Evolutionary conservation across 2,888 invertebrate species (phyloP).

Genomic region (Stegana nigrithorax): DNA sequence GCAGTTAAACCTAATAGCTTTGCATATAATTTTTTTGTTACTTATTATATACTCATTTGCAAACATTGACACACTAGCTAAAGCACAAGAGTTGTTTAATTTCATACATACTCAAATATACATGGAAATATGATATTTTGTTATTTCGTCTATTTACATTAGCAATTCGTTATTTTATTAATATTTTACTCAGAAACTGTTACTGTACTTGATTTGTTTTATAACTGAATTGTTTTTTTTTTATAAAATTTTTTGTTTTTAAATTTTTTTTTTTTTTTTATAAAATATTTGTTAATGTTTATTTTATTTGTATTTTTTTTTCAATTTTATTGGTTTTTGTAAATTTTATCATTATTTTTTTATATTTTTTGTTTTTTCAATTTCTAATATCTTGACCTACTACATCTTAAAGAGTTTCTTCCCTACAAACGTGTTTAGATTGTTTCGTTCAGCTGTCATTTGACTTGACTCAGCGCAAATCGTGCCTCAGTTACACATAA

Average conservation of each 20-base stretch:
- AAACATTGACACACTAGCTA: conserved; percentile 41
- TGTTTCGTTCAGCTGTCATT: conserved; percentile 11
- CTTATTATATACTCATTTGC: conserved; percentile 38
- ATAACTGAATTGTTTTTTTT: too few species aligned
- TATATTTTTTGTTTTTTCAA: conserved; percentile 23
- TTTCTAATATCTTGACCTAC: conserved; percentile 21
- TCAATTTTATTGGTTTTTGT: conserved; percentile 38
- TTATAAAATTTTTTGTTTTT: too few species aligned
- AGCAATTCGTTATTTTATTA: too few species aligned
- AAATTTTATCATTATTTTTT: conserved; percentile 36
- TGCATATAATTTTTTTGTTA: background rate
- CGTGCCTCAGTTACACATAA: background rate
- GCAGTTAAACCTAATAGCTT: too few species aligned
- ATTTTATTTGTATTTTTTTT: conserved; percentile 17
- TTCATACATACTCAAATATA: too few species aligned
- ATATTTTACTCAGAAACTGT: too few species aligned
- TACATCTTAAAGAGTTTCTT: conserved; percentile 23
- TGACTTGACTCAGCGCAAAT: background rate
- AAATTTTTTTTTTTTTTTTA: conserved; percentile 6
- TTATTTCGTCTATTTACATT: too few species aligned
- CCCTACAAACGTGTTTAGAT: conserved; percentile 18
- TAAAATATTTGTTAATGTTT: background rate
- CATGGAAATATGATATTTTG: too few species aligned
- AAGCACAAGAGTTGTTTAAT: conserved; percentile 44
- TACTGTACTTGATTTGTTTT: too few species aligned